Percentiles rank a stretch among this genome's conserved stretches.
These are phyloP conservation scores for Drosophila santomea DNA, from an alignment of 1,140 invertebrate species.

Conservation along the genomic window DNA sequence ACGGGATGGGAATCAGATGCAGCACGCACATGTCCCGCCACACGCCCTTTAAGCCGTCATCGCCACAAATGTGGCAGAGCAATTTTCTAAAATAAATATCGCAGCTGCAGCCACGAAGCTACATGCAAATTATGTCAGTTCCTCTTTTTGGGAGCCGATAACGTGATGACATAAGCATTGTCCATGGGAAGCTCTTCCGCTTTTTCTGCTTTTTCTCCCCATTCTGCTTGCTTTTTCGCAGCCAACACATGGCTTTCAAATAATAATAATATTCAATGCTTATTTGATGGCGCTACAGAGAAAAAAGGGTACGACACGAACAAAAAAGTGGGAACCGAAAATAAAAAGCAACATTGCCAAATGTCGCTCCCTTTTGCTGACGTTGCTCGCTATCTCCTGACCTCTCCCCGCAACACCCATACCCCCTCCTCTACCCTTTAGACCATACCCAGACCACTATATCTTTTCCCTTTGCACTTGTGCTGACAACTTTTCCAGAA, in stretches of 20 bases:
- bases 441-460: conserved; percentile 1
- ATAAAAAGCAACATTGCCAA: conserved; percentile 54
- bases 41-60: conserved; percentile 14
- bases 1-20: conserved; percentile 33
- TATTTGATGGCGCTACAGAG: conserved; percentile 71
- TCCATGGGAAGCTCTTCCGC: conserved; percentile 30
- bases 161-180: conserved; percentile 74
- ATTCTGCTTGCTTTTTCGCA: neutral
- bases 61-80: conserved; percentile 35
- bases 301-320: neutral
- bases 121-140: conserved; percentile 79
- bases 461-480: conserved; percentile 29
- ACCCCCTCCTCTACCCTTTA: too few species aligned
- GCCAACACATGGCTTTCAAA: conserved; percentile 68
- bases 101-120: conserved; percentile 47
- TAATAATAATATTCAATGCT: conserved; percentile 80
- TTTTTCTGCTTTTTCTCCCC: conserved; percentile 1
- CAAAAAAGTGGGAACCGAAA: conserved; percentile 18
- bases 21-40: conserved; percentile 53
- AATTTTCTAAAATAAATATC: conserved; percentile 76
- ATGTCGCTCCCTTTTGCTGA: conserved; percentile 70
- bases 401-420: neutral
- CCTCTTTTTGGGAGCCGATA: conserved; percentile 52
- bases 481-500: conserved; percentile 54
- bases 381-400: conserved; percentile 30